Conservation (phyloP, 64 coral and sea anemone genomes). For the Porites lutea region DNA sequence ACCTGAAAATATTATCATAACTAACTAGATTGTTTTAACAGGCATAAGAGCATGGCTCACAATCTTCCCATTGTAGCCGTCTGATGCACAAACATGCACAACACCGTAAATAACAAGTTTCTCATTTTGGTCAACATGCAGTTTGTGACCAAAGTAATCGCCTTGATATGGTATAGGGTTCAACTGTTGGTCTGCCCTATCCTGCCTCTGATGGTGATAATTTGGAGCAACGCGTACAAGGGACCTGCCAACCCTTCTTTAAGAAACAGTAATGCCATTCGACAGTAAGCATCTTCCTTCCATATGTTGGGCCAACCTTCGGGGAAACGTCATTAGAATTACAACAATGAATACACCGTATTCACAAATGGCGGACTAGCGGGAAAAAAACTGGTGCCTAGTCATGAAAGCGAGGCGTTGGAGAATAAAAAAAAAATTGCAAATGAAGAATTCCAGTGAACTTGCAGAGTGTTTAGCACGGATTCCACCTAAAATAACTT, state of each 20-base stretch:
- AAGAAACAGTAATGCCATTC: not conserved
- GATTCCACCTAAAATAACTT: no score
- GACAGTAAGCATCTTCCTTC: slow-evolving; percentile 31
- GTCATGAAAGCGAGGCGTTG: no score
- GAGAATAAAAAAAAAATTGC: no score
- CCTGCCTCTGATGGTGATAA: not conserved
- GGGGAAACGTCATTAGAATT: no score
- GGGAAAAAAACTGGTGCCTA: no score
- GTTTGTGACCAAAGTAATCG: slow-evolving; percentile 39
- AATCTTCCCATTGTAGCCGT: slow-evolving; percentile 35
- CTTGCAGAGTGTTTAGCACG: no score
- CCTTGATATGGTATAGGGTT: slow-evolving; percentile 28
- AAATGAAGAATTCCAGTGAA: no score
- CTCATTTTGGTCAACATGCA: slow-evolving; percentile 40
- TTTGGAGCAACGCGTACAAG: not conserved
- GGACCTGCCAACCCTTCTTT: slow-evolving; percentile 6
- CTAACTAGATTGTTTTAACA: slow-evolving; percentile 24
- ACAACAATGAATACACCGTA: no score
- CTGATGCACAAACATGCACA: not conserved
- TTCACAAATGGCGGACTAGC: no score
- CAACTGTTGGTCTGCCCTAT: not conserved
- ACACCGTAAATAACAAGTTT: slow-evolving; percentile 24
- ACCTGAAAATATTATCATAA: slow-evolving; percentile 16
- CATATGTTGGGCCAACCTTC: slow-evolving; percentile 29
- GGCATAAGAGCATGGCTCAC: slow-evolving; percentile 2